Base-by-base conservation (phyloP, 2,797 vertebrate species). In the Pangasius djambal region DNA sequence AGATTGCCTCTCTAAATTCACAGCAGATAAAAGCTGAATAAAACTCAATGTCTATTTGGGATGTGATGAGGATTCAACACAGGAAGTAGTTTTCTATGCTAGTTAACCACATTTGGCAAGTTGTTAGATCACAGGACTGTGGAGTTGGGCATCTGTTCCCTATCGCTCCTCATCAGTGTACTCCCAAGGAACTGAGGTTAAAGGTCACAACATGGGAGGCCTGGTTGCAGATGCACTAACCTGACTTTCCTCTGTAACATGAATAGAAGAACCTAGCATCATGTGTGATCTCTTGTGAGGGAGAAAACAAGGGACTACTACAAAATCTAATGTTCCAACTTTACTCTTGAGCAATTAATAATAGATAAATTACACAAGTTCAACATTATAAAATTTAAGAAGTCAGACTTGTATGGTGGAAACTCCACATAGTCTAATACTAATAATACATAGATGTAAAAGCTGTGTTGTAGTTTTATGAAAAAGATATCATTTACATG, bases 91-190 rank as follows among this genome's bases (percentile, higher is more conserved):
- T 94, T 92, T 89, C 69, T 90, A 28, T 90, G 94, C 94, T 91
- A 92, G 92, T 94, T 94, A 93, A 94, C 91, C 92, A 93, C 93
- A 87, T 93, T 87, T 95, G 94, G 94, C 94, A 95, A 94, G 94
- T 95, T 95, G 94, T 93, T 93, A 89, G 92, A 91, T 92, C 2
- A 52, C 25, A 52, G 78, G 89, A 82, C 89, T 92, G 93, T 88
- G 93, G 92, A 92, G 85, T 85, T 65, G 89, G 92, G 93, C 94
- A 95, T 96, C 95, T 96, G 96, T 93, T 96, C 94, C 94, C 93
- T 88, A 94, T 95, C 94, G 92, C 50, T 91, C 87, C 92, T 95
- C 94, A 95, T 95, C 95, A 96, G 93, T 88, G 91, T 92, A 94
- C 94, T 94, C 95, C 93, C 93, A 65, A 37, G 93, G 92, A 94